Conservation (phyloP, 2,113 vertebrate species). For the Heterocephalus glaber region DNA sequence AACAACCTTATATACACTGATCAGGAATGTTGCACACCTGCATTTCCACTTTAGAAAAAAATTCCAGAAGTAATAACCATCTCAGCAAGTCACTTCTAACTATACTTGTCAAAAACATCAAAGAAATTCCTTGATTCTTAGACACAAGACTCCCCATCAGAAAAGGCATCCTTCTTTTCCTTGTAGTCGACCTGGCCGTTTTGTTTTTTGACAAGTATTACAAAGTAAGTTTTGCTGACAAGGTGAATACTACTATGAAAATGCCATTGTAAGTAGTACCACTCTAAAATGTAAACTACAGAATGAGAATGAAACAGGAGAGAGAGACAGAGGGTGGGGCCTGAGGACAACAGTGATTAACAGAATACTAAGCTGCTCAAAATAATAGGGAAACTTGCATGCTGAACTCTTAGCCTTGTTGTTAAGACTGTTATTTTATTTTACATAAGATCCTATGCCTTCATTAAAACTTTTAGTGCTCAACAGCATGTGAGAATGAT, state of each 20-base stretch:
- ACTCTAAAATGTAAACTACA: neutral
- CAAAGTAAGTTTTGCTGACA: neutral
- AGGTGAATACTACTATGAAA: neutral
- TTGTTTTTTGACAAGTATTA: neutral
- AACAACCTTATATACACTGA: neutral
- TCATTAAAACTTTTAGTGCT: neutral
- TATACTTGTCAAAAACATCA: neutral
- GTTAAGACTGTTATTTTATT: neutral
- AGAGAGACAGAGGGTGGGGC: too few species aligned
- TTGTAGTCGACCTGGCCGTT: neutral
- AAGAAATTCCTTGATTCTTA: neutral
- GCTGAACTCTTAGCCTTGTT: neutral
- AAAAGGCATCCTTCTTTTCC: neutral
- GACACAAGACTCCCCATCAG: neutral
- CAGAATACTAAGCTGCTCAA: constrained; percentile 18
- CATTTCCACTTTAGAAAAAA: neutral
- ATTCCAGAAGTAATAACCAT: constrained; percentile 1
- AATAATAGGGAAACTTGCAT: neutral
- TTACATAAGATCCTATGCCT: neutral
- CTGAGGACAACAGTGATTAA: neutral
- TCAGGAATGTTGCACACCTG: neutral
- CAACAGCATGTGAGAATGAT: neutral
- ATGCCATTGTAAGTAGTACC: neutral
- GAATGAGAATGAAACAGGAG: neutral
- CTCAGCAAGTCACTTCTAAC: neutral